Percentiles rank a stretch among this genome's conserved stretches.
Evolutionary conservation across 2,888 invertebrate genomes (phyloP).

Genomic region (Orchestes rusci): DNA sequence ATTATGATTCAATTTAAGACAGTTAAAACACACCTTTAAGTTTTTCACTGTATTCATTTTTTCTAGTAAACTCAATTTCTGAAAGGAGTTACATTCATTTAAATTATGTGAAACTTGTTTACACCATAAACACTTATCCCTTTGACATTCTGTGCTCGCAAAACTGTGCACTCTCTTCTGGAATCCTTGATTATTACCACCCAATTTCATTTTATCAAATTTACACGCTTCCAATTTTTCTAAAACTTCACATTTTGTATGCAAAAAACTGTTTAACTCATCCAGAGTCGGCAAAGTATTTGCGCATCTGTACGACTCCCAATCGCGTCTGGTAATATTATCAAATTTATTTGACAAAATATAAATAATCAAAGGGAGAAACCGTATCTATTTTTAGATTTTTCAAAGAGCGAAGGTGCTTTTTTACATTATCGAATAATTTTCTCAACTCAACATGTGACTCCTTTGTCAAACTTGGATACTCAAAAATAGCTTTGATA

Average conservation of each 20-base stretch:
- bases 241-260: neutral
- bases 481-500: neutral
- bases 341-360: neutral
- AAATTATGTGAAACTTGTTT: neutral
- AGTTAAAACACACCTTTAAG: no score
- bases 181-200: neutral
- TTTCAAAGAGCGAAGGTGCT: neutral
- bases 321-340: conserved; percentile 1
- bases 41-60: neutral
- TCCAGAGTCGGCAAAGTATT: neutral
- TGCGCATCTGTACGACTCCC: neutral
- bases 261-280: neutral
- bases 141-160: neutral
- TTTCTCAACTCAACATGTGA: neutral
- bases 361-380: neutral
- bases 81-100: neutral
- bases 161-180: neutral
- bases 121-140: neutral
- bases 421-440: neutral
- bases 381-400: neutral
- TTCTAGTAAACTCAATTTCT: neutral
- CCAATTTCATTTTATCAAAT: neutral
- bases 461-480: neutral
- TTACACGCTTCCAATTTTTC: neutral
- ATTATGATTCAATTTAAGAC: no score